These are phyloP conservation scores for Syngnathoides biaculeatus DNA, from an alignment of 2,113 vertebrate genomes.

Conservation along the genomic window DNA sequence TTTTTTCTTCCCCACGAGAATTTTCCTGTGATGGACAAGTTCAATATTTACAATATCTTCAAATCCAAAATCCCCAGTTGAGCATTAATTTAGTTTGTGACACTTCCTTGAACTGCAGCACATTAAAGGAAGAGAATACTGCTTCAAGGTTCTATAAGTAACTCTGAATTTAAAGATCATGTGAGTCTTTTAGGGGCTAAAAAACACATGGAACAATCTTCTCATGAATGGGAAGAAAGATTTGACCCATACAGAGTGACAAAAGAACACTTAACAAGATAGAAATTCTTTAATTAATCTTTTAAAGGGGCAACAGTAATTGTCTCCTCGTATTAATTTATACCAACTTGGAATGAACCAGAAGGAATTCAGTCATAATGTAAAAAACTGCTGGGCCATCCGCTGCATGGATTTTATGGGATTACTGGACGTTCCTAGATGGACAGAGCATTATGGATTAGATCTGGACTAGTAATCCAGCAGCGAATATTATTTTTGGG, in stretches of 20 bases:
- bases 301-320: neutral
- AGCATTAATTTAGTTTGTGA: conserved; percentile 9
- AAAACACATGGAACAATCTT: neutral
- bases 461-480: conserved; percentile 42
- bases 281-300: neutral
- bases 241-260: neutral
- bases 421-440: conserved; percentile 44
- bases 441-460: conserved; percentile 56
- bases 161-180: neutral
- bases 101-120: conserved; percentile 1
- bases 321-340: neutral
- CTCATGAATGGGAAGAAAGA: neutral
- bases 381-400: conserved; percentile 17
- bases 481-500: conserved; percentile 24
- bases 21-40: neutral
- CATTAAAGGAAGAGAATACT: neutral
- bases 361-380: neutral
- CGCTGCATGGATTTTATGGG: conserved; percentile 50
- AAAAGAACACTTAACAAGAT: neutral
- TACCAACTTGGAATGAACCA: neutral
- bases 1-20: neutral
- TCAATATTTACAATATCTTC: conserved; percentile 12
- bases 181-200: neutral
- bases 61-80: conserved; percentile 2
- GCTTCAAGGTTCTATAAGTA: conserved; percentile 7